Base-by-base conservation (phyloP, 2,113 vertebrate species). In the Hydrochoerus hydrochaeris region DNA sequence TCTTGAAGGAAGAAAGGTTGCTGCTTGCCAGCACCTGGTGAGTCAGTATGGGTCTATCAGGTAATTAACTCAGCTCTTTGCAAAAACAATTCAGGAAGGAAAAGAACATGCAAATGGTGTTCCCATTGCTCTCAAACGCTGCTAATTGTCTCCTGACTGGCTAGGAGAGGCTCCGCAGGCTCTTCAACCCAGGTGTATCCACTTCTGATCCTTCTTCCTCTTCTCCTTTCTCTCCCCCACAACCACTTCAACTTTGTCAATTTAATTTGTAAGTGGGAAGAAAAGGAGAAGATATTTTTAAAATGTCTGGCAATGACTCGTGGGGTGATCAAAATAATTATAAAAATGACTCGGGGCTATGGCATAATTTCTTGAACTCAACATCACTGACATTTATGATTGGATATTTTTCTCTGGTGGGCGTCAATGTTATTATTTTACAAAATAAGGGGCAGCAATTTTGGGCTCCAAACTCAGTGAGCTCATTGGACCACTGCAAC, bases 11-110 rank as follows among this genome's bases (percentile, higher is more conserved):
- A 63, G 41, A 46, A 78, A 84, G 24, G 7, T 22, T 4, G 17
- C n/a, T 69, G 1, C 10, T 41, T 38, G 2, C 14, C 62, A 30
- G 57, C 73, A 67, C 92, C 30, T 60, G 85, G 57, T 1, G 0
- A 24, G 22, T 52, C 28, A 28, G 2, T 44, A 5, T 0, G 63
- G 26, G 30, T 73, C 81, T 35, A 3, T 19, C 28, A 35, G 57
- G 26, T 77, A 4, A 32, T 78, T 87, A 71, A 41, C 81, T 52
- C 16, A 0, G 44, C 73, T 88, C 90, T 49, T 93, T 77, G 35
- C 41, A 30, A 54, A 71, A 44, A 30, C 24, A 78, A 41, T 20
- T 63, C 90, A 84, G 93, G 93, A 90, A 95, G 93, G 95, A 91
- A 93, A 44, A 71, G 41, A 44, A 28, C 35, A 88, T 41, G 85